Evolutionary conservation across 2,888 invertebrate species (phyloP), one percentile per base, ranked within the genome.

Genomic region (Pterostichus madidus): DNA sequence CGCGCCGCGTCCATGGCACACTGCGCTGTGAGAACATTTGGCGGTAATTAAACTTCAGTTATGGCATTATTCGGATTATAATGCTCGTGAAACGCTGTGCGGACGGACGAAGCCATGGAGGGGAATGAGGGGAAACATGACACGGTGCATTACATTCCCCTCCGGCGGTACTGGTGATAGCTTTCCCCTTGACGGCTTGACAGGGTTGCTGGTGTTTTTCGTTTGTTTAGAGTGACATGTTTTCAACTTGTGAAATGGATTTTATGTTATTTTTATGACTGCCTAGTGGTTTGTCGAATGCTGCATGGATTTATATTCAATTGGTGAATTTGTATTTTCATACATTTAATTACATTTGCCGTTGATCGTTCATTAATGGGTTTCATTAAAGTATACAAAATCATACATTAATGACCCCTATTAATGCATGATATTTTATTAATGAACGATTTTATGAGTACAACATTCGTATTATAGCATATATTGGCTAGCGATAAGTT

Each of bases 21-120:
- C 64, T 64, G 15, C 76, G 24, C 46, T 79, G 59, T 64, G 64
- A 49, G 79, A 79, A 64, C 79, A 68, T 79, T 79, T 64, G 79
- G 79, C 15, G 79, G 79, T 68, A 79, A 79, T 79, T 79, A 79
- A 79, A 79, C 79, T 79, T 79, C 79, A 79, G 68, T 79, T 79
- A 79, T 64, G 79, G 79, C 68, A 79, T 79, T 79, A 79, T 79
- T 79, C 79, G 64, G 79, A 79, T 79, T 64, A 79, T 79, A 79
- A 79, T 79, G 68, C 78, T 59, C 52, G 49, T 52, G 75, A 44
- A 71, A 71, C 46, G 68, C 44, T 59, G 59, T 11, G 35, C 10
- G 49, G 24, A 24, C 1, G 46, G 7, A 71, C 49, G 44, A 71
- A 11, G 15, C 15, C 44, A 24, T 15, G 2, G 52, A 5, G 75